Conservation (phyloP, 2,113 vertebrate species). For the Callorhinus ursinus region DNA sequence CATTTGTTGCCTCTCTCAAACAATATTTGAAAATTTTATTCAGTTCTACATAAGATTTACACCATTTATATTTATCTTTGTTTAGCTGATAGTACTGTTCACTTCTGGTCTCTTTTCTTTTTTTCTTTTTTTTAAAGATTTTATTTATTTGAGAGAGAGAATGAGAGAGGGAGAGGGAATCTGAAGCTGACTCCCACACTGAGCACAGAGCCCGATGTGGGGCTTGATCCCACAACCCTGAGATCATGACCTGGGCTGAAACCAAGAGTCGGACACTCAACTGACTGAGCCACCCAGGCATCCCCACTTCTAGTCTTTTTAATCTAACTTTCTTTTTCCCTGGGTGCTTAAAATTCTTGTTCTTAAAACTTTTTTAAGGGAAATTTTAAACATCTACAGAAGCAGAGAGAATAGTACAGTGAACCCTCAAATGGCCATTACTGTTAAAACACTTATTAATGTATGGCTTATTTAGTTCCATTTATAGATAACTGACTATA, state of each 20-base stretch:
- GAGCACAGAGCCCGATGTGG: neutral
- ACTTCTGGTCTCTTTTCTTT: neutral
- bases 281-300: neutral
- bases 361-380: slow-evolving; percentile 44
- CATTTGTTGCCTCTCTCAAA: neutral
- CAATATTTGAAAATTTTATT: slow-evolving; percentile 21
- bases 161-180: neutral
- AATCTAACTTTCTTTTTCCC: slow-evolving; percentile 5
- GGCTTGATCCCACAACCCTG: neutral
- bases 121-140: neutral
- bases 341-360: slow-evolving; percentile 20
- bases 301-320: neutral
- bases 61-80: slow-evolving; percentile 28
- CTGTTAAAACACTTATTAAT: slow-evolving; percentile 44
- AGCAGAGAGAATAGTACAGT: neutral
- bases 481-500: slow-evolving; percentile 25
- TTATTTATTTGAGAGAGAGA: too few species aligned
- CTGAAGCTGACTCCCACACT: neutral
- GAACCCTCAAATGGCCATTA: neutral
- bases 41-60: slow-evolving; percentile 23
- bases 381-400: slow-evolving; percentile 31
- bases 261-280: neutral
- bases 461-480: slow-evolving; percentile 41
- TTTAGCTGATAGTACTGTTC: neutral
- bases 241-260: neutral